phyloP scores from a whole-genome alignment of 64 coral and sea anemone species.

The Trachythela sp. region DNA sequence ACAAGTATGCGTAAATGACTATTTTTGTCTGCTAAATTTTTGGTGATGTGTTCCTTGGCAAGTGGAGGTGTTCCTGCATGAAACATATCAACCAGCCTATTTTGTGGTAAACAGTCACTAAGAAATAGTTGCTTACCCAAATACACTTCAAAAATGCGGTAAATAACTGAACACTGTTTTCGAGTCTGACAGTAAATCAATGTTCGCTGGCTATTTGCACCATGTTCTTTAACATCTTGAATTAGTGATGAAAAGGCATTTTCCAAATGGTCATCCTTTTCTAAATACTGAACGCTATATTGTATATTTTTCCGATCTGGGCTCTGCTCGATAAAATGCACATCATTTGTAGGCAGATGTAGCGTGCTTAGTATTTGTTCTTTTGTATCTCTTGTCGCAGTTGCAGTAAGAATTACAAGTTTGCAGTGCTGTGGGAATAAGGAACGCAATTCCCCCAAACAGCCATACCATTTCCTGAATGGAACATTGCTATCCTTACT shows the following conservation, averaged over 20 bases:
- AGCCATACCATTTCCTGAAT: conserved; percentile 63
- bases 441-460: conserved; percentile 55
- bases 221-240: conserved; percentile 46
- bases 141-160: not conserved
- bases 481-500: conserved; percentile 11
- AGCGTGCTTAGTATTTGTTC: conserved; percentile 44
- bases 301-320: conserved; percentile 52
- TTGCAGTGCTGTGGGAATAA: conserved; percentile 44
- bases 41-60: not conserved
- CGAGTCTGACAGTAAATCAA: conserved; percentile 41
- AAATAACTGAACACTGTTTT: not conserved
- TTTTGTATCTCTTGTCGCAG: conserved; percentile 64
- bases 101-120: not conserved
- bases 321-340: conserved; percentile 56
- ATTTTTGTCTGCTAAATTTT: not conserved
- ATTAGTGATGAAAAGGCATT: conserved; percentile 42
- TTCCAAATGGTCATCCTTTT: conserved; percentile 52
- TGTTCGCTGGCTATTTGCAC: conserved; percentile 43
- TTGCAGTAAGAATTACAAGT: conserved; percentile 66
- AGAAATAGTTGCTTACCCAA: not conserved
- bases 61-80: conserved; percentile 7
- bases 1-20: conserved; percentile 7
- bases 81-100: not conserved
- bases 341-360: not conserved
- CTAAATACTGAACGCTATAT: conserved; percentile 35